These are phyloP conservation scores for Rotaria magnacalcarata DNA, from an alignment of 2,888 invertebrate species.

Conservation along the genomic window DNA sequence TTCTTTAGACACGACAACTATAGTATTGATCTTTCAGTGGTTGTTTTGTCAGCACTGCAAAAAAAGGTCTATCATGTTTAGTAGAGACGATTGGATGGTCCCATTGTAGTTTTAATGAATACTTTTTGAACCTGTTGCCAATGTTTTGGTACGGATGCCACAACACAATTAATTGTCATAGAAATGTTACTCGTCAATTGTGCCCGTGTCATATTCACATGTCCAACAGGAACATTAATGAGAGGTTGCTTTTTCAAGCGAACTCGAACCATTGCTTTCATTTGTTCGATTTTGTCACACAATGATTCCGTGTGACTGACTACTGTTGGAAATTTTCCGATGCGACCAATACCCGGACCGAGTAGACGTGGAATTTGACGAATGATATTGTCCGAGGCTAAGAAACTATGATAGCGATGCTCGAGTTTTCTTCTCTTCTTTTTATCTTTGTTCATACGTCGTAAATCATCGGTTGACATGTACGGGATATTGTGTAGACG, in stretches of 20 bases:
- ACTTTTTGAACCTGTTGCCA: conserved; percentile 99
- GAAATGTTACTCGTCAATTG: conserved; percentile 94
- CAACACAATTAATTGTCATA: conserved; percentile 93
- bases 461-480: conserved; percentile 97
- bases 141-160: conserved; percentile 96
- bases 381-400: conserved; percentile 95
- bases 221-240: conserved; percentile 93
- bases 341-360: conserved; percentile 98
- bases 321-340: conserved; percentile 98
- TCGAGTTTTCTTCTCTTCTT: conserved; percentile 97
- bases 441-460: conserved; percentile 98
- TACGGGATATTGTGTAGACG: conserved; percentile 80
- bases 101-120: conserved; percentile 98
- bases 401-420: conserved; percentile 88
- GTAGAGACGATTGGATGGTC: conserved; percentile 90
- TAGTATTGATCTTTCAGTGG: too few species aligned
- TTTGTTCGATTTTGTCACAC: conserved; percentile 90
- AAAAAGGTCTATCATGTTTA: conserved; percentile 60
- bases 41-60: too few species aligned
- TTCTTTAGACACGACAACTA: too few species aligned
- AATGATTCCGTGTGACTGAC: conserved; percentile 93
- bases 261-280: conserved; percentile 98
- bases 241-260: conserved; percentile 99
- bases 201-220: conserved; percentile 88
- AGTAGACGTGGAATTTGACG: conserved; percentile 63